Conservation (phyloP, 2,888 invertebrate species). For the Rotaria socialis region DNA sequence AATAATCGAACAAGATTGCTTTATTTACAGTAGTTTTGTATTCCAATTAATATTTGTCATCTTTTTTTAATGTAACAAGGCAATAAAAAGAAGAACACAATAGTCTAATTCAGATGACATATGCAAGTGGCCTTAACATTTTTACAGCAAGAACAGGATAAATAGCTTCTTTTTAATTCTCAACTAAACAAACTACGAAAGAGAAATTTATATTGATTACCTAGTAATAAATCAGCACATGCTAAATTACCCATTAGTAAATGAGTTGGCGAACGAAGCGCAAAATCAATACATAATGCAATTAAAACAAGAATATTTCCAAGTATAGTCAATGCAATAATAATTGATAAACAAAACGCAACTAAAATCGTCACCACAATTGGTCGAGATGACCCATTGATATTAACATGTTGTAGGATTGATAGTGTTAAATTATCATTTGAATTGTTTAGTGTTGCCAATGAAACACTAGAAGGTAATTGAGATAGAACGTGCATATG, state of each 20-base stretch:
- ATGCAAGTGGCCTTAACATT: background rate
- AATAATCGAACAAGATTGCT: too few relatives aligned
- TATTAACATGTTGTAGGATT: background rate
- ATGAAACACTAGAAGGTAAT: background rate
- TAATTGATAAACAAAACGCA: conserved; percentile 56
- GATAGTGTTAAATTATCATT: background rate
- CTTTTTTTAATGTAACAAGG: too few relatives aligned
- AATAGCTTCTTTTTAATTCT: too few relatives aligned
- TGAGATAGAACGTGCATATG: background rate
- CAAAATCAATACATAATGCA: conserved; percentile 61
- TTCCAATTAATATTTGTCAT: too few relatives aligned
- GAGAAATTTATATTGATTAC: conserved; percentile 49
- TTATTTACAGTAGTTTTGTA: too few relatives aligned
- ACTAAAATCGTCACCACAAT: conserved; percentile 38
- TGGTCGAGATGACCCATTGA: background rate
- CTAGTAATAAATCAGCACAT: conserved; percentile 67
- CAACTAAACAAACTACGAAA: too few relatives aligned
- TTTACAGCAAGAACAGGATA: background rate
- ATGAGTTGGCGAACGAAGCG: conserved; percentile 65
- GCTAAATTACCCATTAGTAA: conserved; percentile 70
- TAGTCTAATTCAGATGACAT: background rate
- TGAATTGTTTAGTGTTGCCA: background rate
- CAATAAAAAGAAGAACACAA: background rate
- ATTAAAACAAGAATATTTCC: conserved; percentile 64
- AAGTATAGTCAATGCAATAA: conserved; percentile 60